These are phyloP conservation scores for Amblyjoppa proteus DNA, from an alignment of 2,888 invertebrate species.

Conservation along the genomic window DNA sequence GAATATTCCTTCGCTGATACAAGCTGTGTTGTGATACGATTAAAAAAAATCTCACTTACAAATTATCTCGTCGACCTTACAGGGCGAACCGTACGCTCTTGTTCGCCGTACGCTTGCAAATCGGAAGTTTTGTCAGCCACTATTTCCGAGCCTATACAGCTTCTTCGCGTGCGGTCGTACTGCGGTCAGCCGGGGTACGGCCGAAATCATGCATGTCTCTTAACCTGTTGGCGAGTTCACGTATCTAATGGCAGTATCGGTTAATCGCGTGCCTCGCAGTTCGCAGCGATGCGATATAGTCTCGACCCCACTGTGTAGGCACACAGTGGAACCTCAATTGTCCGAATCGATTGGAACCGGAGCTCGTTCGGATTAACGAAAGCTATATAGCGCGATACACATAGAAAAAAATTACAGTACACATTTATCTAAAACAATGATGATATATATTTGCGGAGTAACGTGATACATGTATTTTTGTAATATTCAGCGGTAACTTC, in stretches of 20 bases:
- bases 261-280: not conserved
- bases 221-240: not conserved
- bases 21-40: not conserved
- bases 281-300: not conserved
- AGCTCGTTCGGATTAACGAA: not conserved
- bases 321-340: too few relatives aligned
- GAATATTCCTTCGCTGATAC: not conserved
- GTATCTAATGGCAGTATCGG: not conserved
- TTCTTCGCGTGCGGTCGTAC: slow-evolving; percentile 17
- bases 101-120: not conserved
- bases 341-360: too few relatives aligned
- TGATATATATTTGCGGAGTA: too few relatives aligned
- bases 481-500: too few relatives aligned
- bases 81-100: not conserved
- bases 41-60: slow-evolving; percentile 1
- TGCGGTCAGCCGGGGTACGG: slow-evolving; percentile 1
- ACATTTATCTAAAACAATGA: too few relatives aligned
- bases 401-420: too few relatives aligned
- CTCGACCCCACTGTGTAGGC: not conserved
- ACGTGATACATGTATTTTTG: too few relatives aligned
- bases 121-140: slow-evolving; percentile 2
- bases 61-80: slow-evolving; percentile 5
- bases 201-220: not conserved
- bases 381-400: too few relatives aligned
- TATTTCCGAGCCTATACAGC: not conserved